These are phyloP conservation scores for Periophthalmus magnuspinnatus DNA, from an alignment of 2,797 vertebrate species.

Conservation along the genomic window DNA sequence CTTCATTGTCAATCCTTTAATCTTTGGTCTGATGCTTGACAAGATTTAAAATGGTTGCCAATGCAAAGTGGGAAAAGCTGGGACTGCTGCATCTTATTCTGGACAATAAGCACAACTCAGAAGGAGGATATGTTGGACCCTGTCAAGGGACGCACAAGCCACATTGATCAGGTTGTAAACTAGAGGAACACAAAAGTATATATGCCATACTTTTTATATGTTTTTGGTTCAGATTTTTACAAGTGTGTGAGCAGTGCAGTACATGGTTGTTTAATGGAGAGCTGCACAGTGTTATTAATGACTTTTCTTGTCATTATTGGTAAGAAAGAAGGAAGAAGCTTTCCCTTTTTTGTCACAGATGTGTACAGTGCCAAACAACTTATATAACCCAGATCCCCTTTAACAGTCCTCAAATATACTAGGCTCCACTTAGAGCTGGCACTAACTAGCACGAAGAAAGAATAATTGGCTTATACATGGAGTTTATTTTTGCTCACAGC, in stretches of 20 bases:
- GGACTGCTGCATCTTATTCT: slow-evolving; percentile 17
- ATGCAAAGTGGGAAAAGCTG: slow-evolving; percentile 21
- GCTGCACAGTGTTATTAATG: slow-evolving; percentile 19
- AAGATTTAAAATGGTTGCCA: slow-evolving; percentile 9
- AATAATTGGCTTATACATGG: background rate
- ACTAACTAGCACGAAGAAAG: background rate
- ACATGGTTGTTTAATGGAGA: slow-evolving; percentile 44
- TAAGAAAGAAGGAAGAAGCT: background rate
- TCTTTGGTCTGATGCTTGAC: slow-evolving; percentile 22
- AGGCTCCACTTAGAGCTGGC: background rate
- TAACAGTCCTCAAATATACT: background rate
- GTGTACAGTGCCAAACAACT: slow-evolving; percentile 56
- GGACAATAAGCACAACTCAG: slow-evolving; percentile 65
- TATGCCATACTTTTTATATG: slow-evolving; percentile 58
- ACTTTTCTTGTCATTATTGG: slow-evolving; percentile 8
- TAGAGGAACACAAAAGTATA: slow-evolving; percentile 33
- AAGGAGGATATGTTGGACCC: slow-evolving; percentile 19
- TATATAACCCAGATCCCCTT: background rate
- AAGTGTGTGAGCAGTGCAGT: slow-evolving; percentile 42
- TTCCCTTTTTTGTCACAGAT: background rate
- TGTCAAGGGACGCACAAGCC: slow-evolving; percentile 10
- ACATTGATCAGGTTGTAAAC: slow-evolving; percentile 16
- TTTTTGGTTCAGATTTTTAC: slow-evolving; percentile 54
- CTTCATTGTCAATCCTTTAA: slow-evolving; percentile 30
- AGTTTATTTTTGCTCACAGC: background rate